These are phyloP conservation scores for Hoplodrina blanda DNA, from an alignment of 2,888 invertebrate genomes.

Conservation along the genomic window DNA sequence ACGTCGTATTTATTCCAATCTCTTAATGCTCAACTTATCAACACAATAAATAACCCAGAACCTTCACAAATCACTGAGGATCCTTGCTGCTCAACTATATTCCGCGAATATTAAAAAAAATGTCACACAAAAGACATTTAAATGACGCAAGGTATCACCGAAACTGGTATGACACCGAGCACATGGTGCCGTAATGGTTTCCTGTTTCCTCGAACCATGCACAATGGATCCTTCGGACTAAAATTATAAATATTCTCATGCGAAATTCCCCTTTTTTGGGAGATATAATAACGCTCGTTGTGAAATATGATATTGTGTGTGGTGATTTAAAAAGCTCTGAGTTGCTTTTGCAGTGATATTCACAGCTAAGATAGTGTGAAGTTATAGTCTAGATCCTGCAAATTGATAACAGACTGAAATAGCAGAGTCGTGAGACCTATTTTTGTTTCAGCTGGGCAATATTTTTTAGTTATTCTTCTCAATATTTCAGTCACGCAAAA, in stretches of 20 bases:
- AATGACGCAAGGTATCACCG: constrained; percentile 74
- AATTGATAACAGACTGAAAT: constrained; percentile 24
- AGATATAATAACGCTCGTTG: constrained; percentile 72
- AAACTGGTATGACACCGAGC: constrained; percentile 81
- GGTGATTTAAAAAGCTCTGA: constrained; percentile 58
- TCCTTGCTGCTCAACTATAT: constrained; percentile 24
- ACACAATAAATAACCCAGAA: constrained; percentile 38
- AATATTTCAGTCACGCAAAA: no score
- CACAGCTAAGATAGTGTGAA: constrained; percentile 18
- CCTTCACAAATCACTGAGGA: constrained; percentile 42
- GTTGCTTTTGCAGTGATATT: constrained; percentile 9
- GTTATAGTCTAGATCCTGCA: constrained; percentile 16
- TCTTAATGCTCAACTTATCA: constrained; percentile 18
- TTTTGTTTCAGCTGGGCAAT: no score
- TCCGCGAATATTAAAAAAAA: constrained; percentile 54
- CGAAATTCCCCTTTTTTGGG: constrained; percentile 71
- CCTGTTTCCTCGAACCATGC: constrained; percentile 83
- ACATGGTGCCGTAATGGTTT: constrained; percentile 86
- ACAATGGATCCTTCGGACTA: constrained; percentile 81
- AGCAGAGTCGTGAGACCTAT: no score
- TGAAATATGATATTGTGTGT: constrained; percentile 60
- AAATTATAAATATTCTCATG: constrained; percentile 80
- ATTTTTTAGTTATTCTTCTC: no score
- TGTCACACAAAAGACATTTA: constrained; percentile 66
- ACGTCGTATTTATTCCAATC: neutral